phyloP scores from a whole-genome alignment of 2,113 vertebrate species.

The Psilopogon haemacephalus region DNA sequence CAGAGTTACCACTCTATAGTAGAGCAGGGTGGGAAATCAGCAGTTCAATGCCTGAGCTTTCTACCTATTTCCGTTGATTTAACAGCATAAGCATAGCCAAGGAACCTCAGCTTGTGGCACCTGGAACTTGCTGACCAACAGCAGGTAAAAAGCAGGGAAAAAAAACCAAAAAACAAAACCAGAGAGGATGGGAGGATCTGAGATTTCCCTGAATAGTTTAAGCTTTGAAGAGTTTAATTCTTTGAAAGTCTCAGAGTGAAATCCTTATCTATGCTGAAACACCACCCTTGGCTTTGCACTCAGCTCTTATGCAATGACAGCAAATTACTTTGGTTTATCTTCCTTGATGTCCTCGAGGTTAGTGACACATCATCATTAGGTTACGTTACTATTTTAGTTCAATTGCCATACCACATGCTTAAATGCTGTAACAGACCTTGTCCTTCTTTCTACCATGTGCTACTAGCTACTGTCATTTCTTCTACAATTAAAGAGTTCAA shows the following conservation, averaged over 20 bases:
- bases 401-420: background rate
- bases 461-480: background rate
- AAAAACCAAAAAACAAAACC: rapidly evolving
- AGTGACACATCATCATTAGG: slow-evolving; percentile 40
- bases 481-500: background rate
- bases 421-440: background rate
- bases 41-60: background rate
- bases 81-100: background rate
- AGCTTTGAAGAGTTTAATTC: background rate
- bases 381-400: slow-evolving; percentile 24
- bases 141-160: background rate
- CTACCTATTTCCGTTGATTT: background rate
- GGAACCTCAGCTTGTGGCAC: background rate
- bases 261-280: background rate
- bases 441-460: background rate
- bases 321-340: slow-evolving; percentile 3
- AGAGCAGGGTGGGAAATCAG: background rate
- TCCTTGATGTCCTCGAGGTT: slow-evolving; percentile 10
- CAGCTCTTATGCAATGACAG: slow-evolving; percentile 31
- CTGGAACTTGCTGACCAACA: background rate
- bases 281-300: background rate
- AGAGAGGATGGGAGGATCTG: background rate
- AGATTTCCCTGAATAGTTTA: background rate
- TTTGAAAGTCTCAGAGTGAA: background rate
- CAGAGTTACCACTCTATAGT: background rate